Base-by-base conservation (phyloP, 2,113 vertebrate species). In the Mesoclemmys tuberculata region DNA sequence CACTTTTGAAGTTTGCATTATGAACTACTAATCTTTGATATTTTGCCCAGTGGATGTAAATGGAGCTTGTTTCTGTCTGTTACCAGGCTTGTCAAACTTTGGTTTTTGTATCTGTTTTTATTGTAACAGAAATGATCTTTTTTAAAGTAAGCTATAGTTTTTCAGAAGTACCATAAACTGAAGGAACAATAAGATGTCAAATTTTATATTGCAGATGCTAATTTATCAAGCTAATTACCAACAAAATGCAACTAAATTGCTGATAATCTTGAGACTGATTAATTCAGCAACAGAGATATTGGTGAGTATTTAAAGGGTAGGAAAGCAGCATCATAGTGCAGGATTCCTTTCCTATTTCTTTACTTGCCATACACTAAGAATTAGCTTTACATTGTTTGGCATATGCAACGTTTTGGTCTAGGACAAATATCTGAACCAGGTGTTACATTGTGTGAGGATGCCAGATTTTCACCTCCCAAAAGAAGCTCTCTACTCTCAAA, bases 171-270 rank as follows among this genome's bases (percentile, higher is more conserved):
- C 87, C 96, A 97, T 98, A 97, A 98, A 98, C 93, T 96, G 95
- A 94, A 56, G 97, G 92, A 98, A 98, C 97, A 98, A 98, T 98
- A 97, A 98, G 97, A 98, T 98, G 97, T 97, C 98, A 97, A 98
- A 93, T 98, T 98, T 98, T 98, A 97, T 98, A 97, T 96, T 96
- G 96, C 97, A 97, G 97, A 98, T 98, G 97, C 98, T 98, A 98
- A 98, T 98, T 98, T 98, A 98, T 98, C 97, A 98, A 98, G 97
- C 96, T 98, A 98, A 98, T 98, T 98, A 98, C 98, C 96, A 98
- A 97, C 97, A 98, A 98, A 98, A 98, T 98, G 97, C 96, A 98
- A 96, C 96, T 98, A 98, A 98, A 98, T 98, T 98, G 95, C 97
- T 98, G 98, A 98, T 98, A 98, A 97, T 98, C 97, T 98, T 97